These are phyloP conservation scores for Marasmarcha lunaedactyla DNA, from an alignment of 2,888 invertebrate genomes.

Conservation along the genomic window DNA sequence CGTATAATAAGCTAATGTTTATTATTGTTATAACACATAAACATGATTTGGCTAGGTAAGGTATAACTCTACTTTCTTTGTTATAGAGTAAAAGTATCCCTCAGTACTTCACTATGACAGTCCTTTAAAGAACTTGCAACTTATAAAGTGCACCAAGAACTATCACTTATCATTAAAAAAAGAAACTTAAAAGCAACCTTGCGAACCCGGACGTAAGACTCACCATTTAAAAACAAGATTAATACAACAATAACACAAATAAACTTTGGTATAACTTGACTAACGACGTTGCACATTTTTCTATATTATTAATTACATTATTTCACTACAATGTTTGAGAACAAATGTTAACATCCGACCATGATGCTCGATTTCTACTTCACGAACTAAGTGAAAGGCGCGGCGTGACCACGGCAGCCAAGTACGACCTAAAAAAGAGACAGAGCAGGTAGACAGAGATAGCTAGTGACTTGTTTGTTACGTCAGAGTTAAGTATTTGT, in stretches of 20 bases:
- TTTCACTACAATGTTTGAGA: slow-evolving; percentile 14
- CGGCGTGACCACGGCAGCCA: slow-evolving; percentile 13
- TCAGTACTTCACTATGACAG: too few species aligned
- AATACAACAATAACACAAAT: slow-evolving; percentile 28
- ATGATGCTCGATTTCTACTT: not conserved
- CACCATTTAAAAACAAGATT: slow-evolving; percentile 29
- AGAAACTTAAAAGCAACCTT: not conserved
- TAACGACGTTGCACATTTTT: slow-evolving; percentile 30
- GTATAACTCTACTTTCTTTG: too few species aligned
- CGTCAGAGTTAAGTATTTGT: slow-evolving; percentile 18
- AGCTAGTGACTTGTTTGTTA: slow-evolving; percentile 14
- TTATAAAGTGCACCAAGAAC: too few species aligned
- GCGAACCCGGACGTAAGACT: slow-evolving; percentile 6
- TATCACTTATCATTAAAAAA: too few species aligned
- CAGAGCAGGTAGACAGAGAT: slow-evolving; percentile 10
- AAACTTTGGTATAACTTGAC: slow-evolving; percentile 49
- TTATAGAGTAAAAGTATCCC: too few species aligned
- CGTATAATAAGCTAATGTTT: too few species aligned
- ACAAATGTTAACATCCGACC: not conserved
- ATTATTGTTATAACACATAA: too few species aligned
- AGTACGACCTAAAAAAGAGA: slow-evolving; percentile 31
- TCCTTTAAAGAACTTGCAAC: too few species aligned
- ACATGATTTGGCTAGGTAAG: too few species aligned
- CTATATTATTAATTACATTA: slow-evolving; percentile 15
- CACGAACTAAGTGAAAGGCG: slow-evolving; percentile 48